Base-by-base conservation (phyloP, 2,113 vertebrate genomes). In the Acanthochromis polyacanthus region DNA sequence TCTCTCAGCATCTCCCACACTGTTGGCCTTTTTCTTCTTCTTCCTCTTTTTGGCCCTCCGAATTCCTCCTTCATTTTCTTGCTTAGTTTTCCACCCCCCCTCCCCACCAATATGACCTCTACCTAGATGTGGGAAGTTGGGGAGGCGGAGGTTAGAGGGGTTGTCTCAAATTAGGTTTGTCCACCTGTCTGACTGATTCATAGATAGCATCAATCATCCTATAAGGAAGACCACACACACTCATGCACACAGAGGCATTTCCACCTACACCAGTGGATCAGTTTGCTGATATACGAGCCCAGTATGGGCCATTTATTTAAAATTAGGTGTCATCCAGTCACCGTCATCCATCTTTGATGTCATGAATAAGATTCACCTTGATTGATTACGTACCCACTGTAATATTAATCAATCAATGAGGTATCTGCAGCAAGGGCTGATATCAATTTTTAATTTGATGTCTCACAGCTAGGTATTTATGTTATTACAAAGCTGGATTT, bases 201-300 rank as follows among this genome's bases (percentile, higher is more conserved):
- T 57, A 75, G 78, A 78, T 63, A 74, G 69, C 68, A 74, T 83
- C 83, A 62, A 78, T 84, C 73, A 83, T 78, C 55, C 60, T 25
- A 68, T 80, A 46, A 40, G 22, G 36, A 50, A 17, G 62, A 75
- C 67, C 77, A 72, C 82, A 64, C 80, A 71, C 75, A 46, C 74
- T 45, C 64, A 36, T 46, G 46, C 45, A 52, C 59, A 72, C 64
- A 25, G 62, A 67, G 45, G 60, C 59, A 38, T 38, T 28, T 72
- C 71, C 58, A 61, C 58, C 64, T 57, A 36, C 71, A 76, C 55
- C 36, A 51, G 63, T 45, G 45, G 68, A 57, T 80, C 79, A 75
- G 57, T 70, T 63, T 61, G 53, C 43, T 70, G 81, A 81, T 73
- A 40, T 70, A 79, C 36, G 70, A 81, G 71, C 55, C 69, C 59